phyloP scores from a whole-genome alignment of 2,113 vertebrate genomes.

The Capreolus pygargus region DNA sequence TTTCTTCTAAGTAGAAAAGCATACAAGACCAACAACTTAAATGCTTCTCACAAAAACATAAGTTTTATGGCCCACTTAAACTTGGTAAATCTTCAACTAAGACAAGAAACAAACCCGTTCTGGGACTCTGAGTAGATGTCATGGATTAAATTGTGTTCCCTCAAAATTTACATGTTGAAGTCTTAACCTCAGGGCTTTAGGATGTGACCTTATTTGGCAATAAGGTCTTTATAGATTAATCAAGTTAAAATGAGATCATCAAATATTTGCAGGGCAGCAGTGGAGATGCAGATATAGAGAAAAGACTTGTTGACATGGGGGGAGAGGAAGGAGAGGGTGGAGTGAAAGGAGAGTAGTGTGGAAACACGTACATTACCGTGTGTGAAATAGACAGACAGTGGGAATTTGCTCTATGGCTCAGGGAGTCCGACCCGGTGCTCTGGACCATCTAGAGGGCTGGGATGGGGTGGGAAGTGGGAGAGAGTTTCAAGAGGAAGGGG shows the following conservation, averaged over 20 bases:
- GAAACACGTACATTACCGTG: background rate
- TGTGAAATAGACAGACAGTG: background rate
- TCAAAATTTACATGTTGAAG: background rate
- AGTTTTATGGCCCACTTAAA: background rate
- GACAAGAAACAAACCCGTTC: background rate
- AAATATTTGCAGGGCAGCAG: background rate
- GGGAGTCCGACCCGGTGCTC: fast-evolving
- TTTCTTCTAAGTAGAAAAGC: background rate
- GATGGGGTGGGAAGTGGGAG: background rate
- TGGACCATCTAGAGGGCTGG: background rate
- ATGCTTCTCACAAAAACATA: background rate
- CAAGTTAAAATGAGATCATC: background rate
- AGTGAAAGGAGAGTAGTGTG: background rate
- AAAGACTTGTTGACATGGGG: background rate
- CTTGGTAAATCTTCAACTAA: background rate
- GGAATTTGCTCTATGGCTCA: fast-evolving
- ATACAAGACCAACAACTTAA: background rate
- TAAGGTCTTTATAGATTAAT: background rate
- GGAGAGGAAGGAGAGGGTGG: background rate
- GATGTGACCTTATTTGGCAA: background rate
- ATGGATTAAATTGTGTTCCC: background rate
- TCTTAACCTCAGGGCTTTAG: background rate
- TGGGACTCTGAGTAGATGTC: background rate
- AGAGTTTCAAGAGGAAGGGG: background rate
- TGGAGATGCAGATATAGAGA: background rate